These are phyloP conservation scores for Nerophis ophidion DNA, from an alignment of 2,113 vertebrate species.

Conservation along the genomic window DNA sequence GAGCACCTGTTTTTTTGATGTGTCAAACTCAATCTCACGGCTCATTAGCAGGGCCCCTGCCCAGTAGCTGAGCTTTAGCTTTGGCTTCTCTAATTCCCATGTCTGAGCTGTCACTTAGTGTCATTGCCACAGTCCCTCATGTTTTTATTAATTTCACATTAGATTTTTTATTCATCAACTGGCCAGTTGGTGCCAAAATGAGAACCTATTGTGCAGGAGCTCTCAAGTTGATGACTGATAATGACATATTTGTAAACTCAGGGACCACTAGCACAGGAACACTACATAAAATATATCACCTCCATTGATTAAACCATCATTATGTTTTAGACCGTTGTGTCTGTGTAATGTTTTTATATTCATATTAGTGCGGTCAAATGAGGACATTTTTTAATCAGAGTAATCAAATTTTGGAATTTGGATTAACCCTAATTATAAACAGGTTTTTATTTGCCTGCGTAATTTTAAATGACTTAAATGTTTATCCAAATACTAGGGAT, in stretches of 20 bases:
- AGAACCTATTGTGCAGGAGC: slow-evolving; percentile 31
- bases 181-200: slow-evolving; percentile 44
- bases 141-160: slow-evolving; percentile 75
- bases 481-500: too few species aligned
- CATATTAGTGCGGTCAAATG: too few species aligned
- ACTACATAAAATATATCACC: too few species aligned
- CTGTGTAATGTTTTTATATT: too few species aligned
- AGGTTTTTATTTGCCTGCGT: too few species aligned
- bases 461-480: too few species aligned
- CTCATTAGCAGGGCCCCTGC: slow-evolving; percentile 62
- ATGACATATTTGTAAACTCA: slow-evolving; percentile 26
- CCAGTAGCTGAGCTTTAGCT: slow-evolving; percentile 73
- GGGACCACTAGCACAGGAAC: slow-evolving; percentile 33
- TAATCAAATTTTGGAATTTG: too few species aligned
- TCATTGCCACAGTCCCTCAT: slow-evolving; percentile 69
- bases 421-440: too few species aligned
- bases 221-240: slow-evolving; percentile 23
- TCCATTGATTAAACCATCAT: too few species aligned
- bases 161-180: slow-evolving; percentile 68
- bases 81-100: slow-evolving; percentile 75
- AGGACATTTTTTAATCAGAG: too few species aligned
- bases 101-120: slow-evolving; percentile 71
- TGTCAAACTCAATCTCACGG: slow-evolving; percentile 76
- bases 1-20: slow-evolving; percentile 72
- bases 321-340: too few species aligned